Percentiles rank a stretch among this genome's conserved stretches.
These are phyloP conservation scores for Aphidius colemani DNA, from an alignment of 2,888 invertebrate species.

Conservation along the genomic window DNA sequence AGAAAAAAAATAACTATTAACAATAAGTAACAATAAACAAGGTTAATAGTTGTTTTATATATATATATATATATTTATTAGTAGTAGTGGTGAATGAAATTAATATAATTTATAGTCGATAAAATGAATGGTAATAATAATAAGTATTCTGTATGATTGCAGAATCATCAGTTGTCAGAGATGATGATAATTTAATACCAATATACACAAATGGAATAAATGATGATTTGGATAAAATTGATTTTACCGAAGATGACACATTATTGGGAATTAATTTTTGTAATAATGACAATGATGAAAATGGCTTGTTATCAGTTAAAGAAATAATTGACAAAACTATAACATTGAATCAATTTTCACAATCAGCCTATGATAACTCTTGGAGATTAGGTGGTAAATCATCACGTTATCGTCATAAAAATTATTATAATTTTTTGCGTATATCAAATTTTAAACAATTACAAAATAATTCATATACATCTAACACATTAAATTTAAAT, in stretches of 20 bases:
- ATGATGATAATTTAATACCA: slow-evolving; percentile 23
- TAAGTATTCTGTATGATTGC: slow-evolving; percentile 32
- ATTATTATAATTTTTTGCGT: neutral
- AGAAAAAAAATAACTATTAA: neutral
- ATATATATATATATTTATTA: too few relatives aligned
- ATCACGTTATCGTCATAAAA: slow-evolving; percentile 3
- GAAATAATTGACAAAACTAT: slow-evolving; percentile 1
- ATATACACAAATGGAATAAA: slow-evolving; percentile 21
- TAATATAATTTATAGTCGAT: too few relatives aligned
- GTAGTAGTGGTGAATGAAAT: too few relatives aligned
- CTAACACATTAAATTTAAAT: too few relatives aligned
- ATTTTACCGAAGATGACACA: slow-evolving; percentile 24
- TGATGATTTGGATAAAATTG: slow-evolving; percentile 13
- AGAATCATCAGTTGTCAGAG: slow-evolving; percentile 32
- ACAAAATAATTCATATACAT: too few relatives aligned
- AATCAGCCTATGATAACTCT: neutral
- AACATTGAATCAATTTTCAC: neutral
- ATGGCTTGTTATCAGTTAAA: neutral
- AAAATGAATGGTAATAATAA: slow-evolving; percentile 10
- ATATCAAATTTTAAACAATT: too few relatives aligned
- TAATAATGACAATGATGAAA: slow-evolving; percentile 10
- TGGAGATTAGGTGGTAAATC: slow-evolving; percentile 1
- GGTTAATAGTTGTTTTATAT: too few relatives aligned
- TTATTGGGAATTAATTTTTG: slow-evolving; percentile 22
- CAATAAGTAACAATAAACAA: too few relatives aligned